A percentile compares a stretch with the other conserved stretches of the same genome.
Evolutionary conservation across 2,113 vertebrate species (phyloP).

Genomic region (Actenoides lindsayi): DNA sequence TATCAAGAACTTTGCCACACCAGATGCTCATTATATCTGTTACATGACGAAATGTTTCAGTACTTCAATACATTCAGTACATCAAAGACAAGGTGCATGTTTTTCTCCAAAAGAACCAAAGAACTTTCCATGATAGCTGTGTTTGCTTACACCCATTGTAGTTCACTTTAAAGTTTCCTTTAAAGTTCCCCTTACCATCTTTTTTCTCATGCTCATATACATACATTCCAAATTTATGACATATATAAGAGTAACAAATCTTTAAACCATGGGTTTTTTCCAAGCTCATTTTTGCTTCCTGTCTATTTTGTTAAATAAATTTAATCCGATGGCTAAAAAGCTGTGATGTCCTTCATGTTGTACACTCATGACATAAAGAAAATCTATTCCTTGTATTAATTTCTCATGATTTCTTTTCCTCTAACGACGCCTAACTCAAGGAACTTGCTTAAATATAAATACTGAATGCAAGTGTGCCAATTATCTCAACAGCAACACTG

Average conservation of each 20-base stretch:
- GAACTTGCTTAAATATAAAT: not conserved
- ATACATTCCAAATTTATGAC: not conserved
- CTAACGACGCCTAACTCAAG: not conserved
- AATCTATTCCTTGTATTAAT: not conserved
- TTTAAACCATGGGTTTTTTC: fast-evolving
- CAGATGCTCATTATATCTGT: not conserved
- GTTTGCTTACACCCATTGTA: not conserved
- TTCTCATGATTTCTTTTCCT: not conserved
- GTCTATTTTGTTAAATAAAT: not conserved
- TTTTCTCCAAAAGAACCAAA: not conserved
- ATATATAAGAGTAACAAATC: not conserved
- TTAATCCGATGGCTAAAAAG: not conserved
- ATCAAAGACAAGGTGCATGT: not conserved
- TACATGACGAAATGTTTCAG: not conserved
- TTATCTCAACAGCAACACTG: not conserved
- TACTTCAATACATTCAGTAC: not conserved
- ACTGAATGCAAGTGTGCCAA: not conserved
- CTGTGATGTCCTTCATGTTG: not conserved
- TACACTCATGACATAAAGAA: not conserved
- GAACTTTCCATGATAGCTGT: not conserved
- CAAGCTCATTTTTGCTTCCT: fast-evolving
- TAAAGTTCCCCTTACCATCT: not conserved
- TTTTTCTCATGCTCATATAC: not conserved
- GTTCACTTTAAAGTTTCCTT: not conserved
- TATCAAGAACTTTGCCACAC: not conserved